Base-by-base conservation (phyloP, 2,797 vertebrate genomes). In the Amazonetta brasiliensis region DNA sequence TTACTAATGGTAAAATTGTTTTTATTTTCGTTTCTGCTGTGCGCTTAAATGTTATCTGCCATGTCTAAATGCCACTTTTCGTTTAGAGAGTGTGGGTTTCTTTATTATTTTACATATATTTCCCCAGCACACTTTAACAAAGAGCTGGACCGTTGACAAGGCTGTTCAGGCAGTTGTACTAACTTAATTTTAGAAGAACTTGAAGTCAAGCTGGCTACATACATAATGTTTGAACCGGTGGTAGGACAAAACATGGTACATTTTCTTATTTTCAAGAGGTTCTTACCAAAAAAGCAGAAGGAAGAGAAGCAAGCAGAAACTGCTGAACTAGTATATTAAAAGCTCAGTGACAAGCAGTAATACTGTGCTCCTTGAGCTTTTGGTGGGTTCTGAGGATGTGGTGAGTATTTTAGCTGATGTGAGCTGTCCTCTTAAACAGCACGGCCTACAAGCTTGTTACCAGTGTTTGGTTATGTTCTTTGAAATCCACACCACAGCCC, bases 1-100 rank as follows among this genome's bases (percentile, higher is more conserved):
- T 99, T 98, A 99, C 99, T 73, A 99, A 99, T 98, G 99, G 99
- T 99, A 98, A 97, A 92, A 58, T 79, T 11, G 43, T 73, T 93
- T 52, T 39, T 63, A 20, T 71, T 88, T 90, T 90, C 77, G 12
- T 82, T 59, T 87, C 33, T 87, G 33, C 81, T 2, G 0, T 90
- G 58, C 37, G 91, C 83, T 71, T 17, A 11, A 90, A 25, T 5
- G 35, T 12, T 62, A 0, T 73, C 50, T 87, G 35, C 77, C 43
- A 4, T 31, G n/a, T 68, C 67, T 93, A 20, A 95, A 48, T 31
- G 33, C 84, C 85, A 44, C 52, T 52, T 33, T 75, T 82, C 69
- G 23, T 48, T 84, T 58, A n/a, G 71, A 43, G 35, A n/a, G 6
- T 33, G 11, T 18, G 21, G 7, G 37, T 79, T 93, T 66, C 5